These are phyloP conservation scores for Lypha dubia DNA, from an alignment of 2,888 invertebrate species.

Conservation along the genomic window DNA sequence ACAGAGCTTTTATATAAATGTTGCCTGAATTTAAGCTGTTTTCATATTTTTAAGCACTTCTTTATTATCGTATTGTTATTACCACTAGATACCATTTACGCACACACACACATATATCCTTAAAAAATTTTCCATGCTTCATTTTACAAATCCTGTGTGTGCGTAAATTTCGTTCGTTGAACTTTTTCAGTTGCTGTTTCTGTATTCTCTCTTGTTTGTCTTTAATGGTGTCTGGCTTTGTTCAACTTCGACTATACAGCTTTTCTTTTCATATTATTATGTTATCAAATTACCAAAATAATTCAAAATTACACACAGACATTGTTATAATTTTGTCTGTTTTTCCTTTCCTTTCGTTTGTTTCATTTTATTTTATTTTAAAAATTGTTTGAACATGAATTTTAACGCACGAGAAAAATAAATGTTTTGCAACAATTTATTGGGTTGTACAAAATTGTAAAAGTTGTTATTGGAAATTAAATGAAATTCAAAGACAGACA, in stretches of 20 bases:
- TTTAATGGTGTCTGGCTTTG: not conserved
- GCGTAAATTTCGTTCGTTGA: not conserved
- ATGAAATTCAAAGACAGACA: conserved; percentile 14
- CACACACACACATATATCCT: too few relatives aligned
- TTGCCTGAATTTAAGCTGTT: not conserved
- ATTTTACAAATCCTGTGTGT: not conserved
- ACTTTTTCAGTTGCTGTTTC: not conserved
- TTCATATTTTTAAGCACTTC: not conserved
- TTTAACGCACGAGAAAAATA: not conserved
- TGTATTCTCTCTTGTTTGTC: not conserved
- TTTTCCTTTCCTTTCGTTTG: too few relatives aligned
- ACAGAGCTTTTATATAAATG: not conserved
- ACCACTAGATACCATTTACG: not conserved
- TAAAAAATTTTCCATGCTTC: not conserved
- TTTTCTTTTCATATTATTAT: conserved; percentile 29
- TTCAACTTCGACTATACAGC: not conserved
- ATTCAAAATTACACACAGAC: conserved; percentile 43
- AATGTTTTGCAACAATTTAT: not conserved
- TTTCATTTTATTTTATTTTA: too few relatives aligned
- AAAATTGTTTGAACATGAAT: not conserved
- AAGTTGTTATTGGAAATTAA: conserved; percentile 10
- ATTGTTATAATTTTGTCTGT: not conserved
- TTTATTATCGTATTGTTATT: not conserved
- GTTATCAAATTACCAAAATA: conserved; percentile 52
- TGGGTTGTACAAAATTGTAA: not conserved